Base-by-base conservation (phyloP, 2,888 invertebrate genomes). In the Ectropis crepuscularia region DNA sequence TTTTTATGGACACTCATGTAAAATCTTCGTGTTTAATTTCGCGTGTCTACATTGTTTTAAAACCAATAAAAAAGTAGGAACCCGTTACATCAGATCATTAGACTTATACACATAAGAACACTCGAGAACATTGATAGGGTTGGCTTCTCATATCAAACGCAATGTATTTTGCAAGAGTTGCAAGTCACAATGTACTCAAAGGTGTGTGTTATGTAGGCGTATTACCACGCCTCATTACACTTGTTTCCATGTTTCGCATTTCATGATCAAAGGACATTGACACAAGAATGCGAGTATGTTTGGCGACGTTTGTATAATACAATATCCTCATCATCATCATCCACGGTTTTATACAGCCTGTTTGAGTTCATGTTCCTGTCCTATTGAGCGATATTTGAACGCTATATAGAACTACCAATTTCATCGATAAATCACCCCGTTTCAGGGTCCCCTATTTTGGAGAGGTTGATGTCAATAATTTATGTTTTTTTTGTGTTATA, bases 241-340 rank as follows among this genome's bases (percentile, higher is more conserved):
- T 70, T 75, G 71, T 69, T 57, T 60, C 38, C 67, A 67, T 72
- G 65, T 71, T 72, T 69, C 62, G 70, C 68, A 66, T 61, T 58
- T 39, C 12, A 39, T 28, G 38, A 38, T 46, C 41, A 49, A 49
- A 10, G 49, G 36, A 39, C 48, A 43, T 37, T 49, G 57, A 49
- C 49, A 37, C 9, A 43, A 47, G 16, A 7, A 37, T 38, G 36
- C 11, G 9, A 11, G n/a, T 49, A 12, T 38, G 38, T 38, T 4
- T 38, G 49, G 11, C n/a, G 38, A 38, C 7, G 8, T 38, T 38
- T 11, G 6, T n/a, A 43, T 10, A 11, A 6, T 28, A 28, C 16
- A 28, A 28, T 28, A 28, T 28, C n/a, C n/a, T n/a, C 16, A 28
- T 28, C 16, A 28, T 28, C 4, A 28, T 28, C 16, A 28, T 28